phyloP scores from a whole-genome alignment of 2,113 vertebrate species.

The Larimichthys crocea region DNA sequence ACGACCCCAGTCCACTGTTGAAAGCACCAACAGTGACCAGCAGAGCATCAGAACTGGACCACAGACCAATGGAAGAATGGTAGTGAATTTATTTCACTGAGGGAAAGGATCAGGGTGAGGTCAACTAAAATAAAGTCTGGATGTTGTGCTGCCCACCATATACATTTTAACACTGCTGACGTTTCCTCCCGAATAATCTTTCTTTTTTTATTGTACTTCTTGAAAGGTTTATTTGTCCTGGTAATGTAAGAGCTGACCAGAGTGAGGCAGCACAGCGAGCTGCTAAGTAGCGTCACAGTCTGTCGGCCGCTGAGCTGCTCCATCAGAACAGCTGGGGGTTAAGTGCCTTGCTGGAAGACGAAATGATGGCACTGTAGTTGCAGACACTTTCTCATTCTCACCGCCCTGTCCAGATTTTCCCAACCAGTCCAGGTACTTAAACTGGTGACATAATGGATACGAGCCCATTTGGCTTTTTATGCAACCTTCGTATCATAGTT shows the following conservation, averaged over 20 bases:
- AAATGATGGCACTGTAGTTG: slow-evolving; percentile 44
- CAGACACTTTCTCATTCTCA: slow-evolving; percentile 38
- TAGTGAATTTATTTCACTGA: too few relatives aligned
- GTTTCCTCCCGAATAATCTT: neutral
- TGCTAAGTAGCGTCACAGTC: slow-evolving; percentile 25
- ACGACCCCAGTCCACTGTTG: too few relatives aligned
- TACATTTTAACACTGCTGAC: neutral
- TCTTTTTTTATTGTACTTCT: neutral
- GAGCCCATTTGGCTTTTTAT: slow-evolving; percentile 31
- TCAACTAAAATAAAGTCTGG: too few relatives aligned
- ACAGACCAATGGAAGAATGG: too few relatives aligned
- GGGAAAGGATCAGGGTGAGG: too few relatives aligned
- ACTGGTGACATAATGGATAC: slow-evolving; percentile 26
- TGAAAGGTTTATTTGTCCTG: slow-evolving; percentile 14
- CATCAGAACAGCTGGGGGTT: slow-evolving; percentile 60
- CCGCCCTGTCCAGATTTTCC: slow-evolving; percentile 17
- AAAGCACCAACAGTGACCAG: too few relatives aligned
- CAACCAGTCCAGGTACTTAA: slow-evolving; percentile 46
- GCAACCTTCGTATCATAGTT: slow-evolving; percentile 3
- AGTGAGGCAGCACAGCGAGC: neutral
- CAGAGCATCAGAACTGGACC: too few relatives aligned
- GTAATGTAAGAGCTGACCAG: slow-evolving; percentile 14
- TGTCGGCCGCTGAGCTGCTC: slow-evolving; percentile 37
- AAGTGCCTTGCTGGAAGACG: slow-evolving; percentile 52
- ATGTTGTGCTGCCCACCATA: too few relatives aligned